Base-by-base conservation (phyloP, 2,797 vertebrate genomes). In the Phylloscopus collybita region DNA sequence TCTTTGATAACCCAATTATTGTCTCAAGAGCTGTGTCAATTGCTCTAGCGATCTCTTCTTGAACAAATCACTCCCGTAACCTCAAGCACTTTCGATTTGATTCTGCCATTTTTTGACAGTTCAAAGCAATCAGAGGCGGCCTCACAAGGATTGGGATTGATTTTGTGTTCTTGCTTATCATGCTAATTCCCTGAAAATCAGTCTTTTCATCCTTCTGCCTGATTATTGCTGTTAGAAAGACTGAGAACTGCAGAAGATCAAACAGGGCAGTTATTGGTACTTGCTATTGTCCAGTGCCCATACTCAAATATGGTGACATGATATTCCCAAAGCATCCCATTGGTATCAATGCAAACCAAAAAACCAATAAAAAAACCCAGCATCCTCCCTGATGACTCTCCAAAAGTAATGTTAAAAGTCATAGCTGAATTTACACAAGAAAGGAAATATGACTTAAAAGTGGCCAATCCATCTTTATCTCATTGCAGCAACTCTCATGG, bases 1-100 rank as follows among this genome's bases (percentile, higher is more conserved):
- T 99, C 99, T 99, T 99, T 99, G 99, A 99, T 99, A 99, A 99
- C 99, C 99, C 99, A 99, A 99, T 99, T 99, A 99, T 99, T 99
- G 99, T 99, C 99, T 99, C 98, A 98, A 99, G 99, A 99, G 99
- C 99, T 99, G 99, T 99, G 99, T 99, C 99, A 99, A 99, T 99
- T 99, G 99, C 99, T 99, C 99, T 98, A 99, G 99, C 99, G 99
- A 99, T 99, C 99, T 99, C 99, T 99, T 99, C 99, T 99, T 99
- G 99, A 99, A 99, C 99, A 99, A 99, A 99, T 99, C 99, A 99
- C 99, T 99, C 99, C 99, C 98, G 98, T 99, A 99, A 99, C 99
- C 99, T 99, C 99, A 98, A 99, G 99, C 99, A 99, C 99, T 99
- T 99, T 99, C 98, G 98, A 99, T 99, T 99, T 99, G 99, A 99